phyloP scores from a whole-genome alignment of 2,888 invertebrate genomes.

The Drosophila peninsularis region DNA sequence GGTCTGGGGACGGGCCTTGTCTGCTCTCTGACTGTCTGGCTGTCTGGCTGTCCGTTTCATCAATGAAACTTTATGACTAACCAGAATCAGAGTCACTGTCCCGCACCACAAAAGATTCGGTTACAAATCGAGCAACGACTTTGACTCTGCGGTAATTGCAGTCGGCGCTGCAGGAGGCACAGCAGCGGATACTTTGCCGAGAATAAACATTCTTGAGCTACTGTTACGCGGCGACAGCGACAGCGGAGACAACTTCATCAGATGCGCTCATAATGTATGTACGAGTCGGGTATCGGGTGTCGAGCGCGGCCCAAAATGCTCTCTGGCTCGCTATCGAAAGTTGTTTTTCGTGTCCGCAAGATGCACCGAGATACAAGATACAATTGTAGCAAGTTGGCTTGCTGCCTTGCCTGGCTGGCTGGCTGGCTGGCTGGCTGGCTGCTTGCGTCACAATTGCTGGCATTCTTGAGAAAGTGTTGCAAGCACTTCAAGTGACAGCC shows the following conservation, averaged over 20 bases:
- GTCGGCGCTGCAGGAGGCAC: constrained; percentile 61
- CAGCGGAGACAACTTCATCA: constrained; percentile 51
- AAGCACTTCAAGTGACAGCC: constrained; percentile 78
- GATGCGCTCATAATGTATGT: not conserved
- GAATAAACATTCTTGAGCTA: constrained; percentile 66
- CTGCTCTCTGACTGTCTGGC: not conserved
- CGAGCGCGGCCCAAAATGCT: constrained; percentile 38
- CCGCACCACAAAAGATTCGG: constrained; percentile 49
- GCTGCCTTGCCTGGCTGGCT: not conserved
- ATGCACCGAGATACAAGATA: constrained; percentile 42
- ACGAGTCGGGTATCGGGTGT: constrained; percentile 45
- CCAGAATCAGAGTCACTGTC: constrained; percentile 18
- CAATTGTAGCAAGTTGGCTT: constrained; percentile 49
- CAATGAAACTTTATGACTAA: constrained; percentile 61
- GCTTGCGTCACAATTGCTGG: constrained; percentile 55
- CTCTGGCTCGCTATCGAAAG: constrained; percentile 62
- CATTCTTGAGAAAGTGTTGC: constrained; percentile 77
- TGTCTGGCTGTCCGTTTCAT: constrained; percentile 41
- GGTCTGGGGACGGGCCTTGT: not conserved
- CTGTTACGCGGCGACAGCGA: constrained; percentile 58
- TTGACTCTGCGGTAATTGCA: constrained; percentile 65
- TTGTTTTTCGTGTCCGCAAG: constrained; percentile 64
- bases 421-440: not conserved
- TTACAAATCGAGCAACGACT: constrained; percentile 58
- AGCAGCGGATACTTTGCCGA: constrained; percentile 21